Evolutionary conservation across 2,888 invertebrate genomes (phyloP).

Genomic region (Parnassius orleans): DNA sequence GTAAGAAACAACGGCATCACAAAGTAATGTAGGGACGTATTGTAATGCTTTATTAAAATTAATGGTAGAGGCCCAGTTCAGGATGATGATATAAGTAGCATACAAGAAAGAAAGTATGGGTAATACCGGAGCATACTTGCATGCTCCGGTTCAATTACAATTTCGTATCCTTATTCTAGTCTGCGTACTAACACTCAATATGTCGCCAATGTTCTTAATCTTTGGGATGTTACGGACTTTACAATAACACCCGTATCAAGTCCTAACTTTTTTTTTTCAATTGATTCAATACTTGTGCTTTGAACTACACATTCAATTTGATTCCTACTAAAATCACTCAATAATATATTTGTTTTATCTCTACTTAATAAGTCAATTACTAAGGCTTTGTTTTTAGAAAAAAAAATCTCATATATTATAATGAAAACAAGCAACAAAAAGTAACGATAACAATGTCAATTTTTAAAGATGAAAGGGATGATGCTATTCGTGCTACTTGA

Average conservation of each 20-base stretch:
- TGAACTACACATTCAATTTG: slow-evolving; percentile 2
- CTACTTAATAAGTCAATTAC: slow-evolving; percentile 8
- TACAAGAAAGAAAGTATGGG: no score
- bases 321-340: slow-evolving; percentile 1
- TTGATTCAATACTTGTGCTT: slow-evolving; percentile 21
- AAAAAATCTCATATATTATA: no score
- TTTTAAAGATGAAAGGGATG: no score
- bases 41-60: no score
- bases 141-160: no score
- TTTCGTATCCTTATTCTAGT: background rate
- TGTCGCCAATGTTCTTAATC: background rate
- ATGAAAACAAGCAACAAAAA: no score
- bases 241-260: slow-evolving; percentile 10
- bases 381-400: slow-evolving; percentile 8
- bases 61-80: no score
- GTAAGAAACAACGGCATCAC: no score
- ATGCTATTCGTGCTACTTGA: slow-evolving; percentile 18
- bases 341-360: slow-evolving; percentile 8
- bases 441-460: background rate
- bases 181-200: background rate
- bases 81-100: no score
- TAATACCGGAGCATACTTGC: no score
- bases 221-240: slow-evolving; percentile 12
- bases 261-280: slow-evolving; percentile 9
- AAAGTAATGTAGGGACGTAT: no score